These are phyloP conservation scores for Eurytoma adleriae DNA, from an alignment of 2,888 invertebrate species.

Conservation along the genomic window DNA sequence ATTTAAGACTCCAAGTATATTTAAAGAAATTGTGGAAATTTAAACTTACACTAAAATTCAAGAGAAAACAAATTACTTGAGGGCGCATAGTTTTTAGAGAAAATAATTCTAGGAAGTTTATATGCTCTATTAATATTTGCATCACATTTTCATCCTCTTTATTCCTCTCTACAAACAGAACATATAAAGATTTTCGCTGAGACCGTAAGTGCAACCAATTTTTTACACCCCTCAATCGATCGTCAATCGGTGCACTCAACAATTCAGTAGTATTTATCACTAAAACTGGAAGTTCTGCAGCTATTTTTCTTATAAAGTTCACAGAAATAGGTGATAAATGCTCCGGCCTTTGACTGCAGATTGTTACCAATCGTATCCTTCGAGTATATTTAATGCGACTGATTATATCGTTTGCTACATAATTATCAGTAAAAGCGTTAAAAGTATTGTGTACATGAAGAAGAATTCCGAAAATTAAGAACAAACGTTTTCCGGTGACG, in stretches of 20 bases:
- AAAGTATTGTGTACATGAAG: background rate
- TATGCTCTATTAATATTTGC: background rate
- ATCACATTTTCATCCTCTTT: background rate
- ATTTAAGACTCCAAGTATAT: conserved; percentile 24
- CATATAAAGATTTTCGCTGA: conserved; percentile 31
- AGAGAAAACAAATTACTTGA: conserved; percentile 1
- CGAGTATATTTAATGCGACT: background rate
- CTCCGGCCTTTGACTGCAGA: conserved; percentile 6
- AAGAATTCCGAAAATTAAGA: background rate
- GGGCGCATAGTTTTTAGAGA: conserved; percentile 3
- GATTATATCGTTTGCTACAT: background rate
- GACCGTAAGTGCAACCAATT: background rate
- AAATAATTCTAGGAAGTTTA: background rate
- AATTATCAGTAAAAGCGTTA: background rate
- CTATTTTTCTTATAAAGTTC: background rate
- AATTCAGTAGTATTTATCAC: conserved; percentile 15
- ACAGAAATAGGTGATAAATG: background rate
- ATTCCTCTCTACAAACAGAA: conserved; percentile 25
- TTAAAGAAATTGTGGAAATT: background rate
- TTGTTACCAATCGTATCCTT: background rate
- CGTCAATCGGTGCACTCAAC: background rate
- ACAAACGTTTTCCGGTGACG: background rate
- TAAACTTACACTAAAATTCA: background rate
- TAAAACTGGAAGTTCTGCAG: conserved; percentile 8
- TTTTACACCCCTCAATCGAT: background rate